These are phyloP conservation scores for Chrysoperla carnea DNA, from an alignment of 1,140 invertebrate genomes.

Conservation along the genomic window DNA sequence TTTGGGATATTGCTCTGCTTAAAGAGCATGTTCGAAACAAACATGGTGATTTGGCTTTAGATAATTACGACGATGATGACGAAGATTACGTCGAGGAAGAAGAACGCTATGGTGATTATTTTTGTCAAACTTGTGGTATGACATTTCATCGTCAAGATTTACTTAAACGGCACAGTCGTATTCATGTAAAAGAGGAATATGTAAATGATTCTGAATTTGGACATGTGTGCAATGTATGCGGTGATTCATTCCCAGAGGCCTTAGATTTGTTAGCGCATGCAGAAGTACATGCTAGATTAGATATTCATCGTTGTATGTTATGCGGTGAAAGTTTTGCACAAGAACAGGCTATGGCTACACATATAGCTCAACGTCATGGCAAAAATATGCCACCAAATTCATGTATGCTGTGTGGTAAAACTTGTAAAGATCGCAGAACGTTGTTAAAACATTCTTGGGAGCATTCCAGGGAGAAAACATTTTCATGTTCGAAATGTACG, in stretches of 20 bases:
- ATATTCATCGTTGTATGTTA: constrained; percentile 33
- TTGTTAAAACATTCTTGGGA: constrained; percentile 48
- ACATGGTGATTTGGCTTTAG: constrained; percentile 22
- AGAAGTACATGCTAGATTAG: constrained; percentile 45
- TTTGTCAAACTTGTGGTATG: constrained; percentile 55
- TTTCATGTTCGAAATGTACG: constrained; percentile 41
- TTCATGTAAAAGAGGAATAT: constrained; percentile 21
- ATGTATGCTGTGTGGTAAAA: constrained; percentile 37
- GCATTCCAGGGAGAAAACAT: constrained; percentile 31
- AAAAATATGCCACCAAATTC: constrained; percentile 36
- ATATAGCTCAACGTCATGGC: constrained; percentile 32
- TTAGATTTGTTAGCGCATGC: constrained; percentile 56
- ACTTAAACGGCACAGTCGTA: constrained; percentile 45
- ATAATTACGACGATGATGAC: constrained; percentile 28
- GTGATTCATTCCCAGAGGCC: constrained; percentile 53
- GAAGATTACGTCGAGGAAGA: constrained; percentile 38
- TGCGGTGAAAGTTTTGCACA: constrained; percentile 42
- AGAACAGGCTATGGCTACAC: constrained; percentile 32
- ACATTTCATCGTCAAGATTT: constrained; percentile 57
- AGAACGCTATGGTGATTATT: constrained; percentile 49
- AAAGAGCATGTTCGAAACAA: constrained; percentile 38
- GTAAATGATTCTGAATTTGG: constrained; percentile 17
- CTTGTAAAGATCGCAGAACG: constrained; percentile 45
- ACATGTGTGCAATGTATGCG: constrained; percentile 56
- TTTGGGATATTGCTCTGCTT: constrained; percentile 49